phyloP scores from a whole-genome alignment of 2,797 vertebrate species.

The Philypnodon macrostomus region DNA sequence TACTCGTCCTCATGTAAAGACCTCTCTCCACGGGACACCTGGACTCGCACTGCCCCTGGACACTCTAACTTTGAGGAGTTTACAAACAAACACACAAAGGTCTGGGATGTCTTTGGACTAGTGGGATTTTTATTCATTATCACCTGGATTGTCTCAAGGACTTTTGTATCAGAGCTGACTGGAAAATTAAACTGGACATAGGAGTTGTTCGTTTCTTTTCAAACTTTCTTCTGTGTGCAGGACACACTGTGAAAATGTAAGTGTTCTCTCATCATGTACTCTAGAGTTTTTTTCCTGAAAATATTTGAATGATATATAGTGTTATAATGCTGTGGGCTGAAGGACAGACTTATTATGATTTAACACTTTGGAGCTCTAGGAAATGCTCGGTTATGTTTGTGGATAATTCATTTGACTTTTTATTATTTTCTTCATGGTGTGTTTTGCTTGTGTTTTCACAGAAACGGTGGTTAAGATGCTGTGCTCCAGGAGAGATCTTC shows the following conservation, averaged over 20 bases:
- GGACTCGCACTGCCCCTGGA: slow-evolving; percentile 31
- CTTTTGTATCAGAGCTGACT: slow-evolving; percentile 18
- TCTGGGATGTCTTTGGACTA: slow-evolving; percentile 16
- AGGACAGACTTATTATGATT: slow-evolving; percentile 8
- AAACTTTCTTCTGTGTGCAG: slow-evolving; percentile 17
- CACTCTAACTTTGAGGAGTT: slow-evolving; percentile 15
- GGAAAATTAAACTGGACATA: slow-evolving; percentile 49
- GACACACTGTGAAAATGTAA: slow-evolving; percentile 54
- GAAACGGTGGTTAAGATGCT: slow-evolving; percentile 66
- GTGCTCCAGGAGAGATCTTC: slow-evolving; percentile 82
- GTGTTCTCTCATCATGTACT: slow-evolving; percentile 25
- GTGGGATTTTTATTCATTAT: slow-evolving; percentile 10
- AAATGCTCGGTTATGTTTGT: not conserved
- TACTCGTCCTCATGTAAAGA: slow-evolving; percentile 12
- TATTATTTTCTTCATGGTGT: not conserved
- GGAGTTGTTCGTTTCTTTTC: slow-evolving; percentile 5
- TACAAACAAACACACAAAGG: slow-evolving; percentile 16
- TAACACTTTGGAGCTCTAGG: slow-evolving; percentile 25
- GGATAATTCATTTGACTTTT: not conserved
- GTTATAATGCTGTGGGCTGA: slow-evolving; percentile 16
- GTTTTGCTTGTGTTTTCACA: slow-evolving; percentile 51
- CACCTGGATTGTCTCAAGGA: slow-evolving; percentile 56
- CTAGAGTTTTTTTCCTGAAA: slow-evolving; percentile 26
- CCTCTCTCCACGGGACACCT: slow-evolving; percentile 31
- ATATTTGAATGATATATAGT: too few species aligned